These are phyloP conservation scores for Cottus gobio DNA, from an alignment of 2,113 vertebrate genomes.

Conservation along the genomic window DNA sequence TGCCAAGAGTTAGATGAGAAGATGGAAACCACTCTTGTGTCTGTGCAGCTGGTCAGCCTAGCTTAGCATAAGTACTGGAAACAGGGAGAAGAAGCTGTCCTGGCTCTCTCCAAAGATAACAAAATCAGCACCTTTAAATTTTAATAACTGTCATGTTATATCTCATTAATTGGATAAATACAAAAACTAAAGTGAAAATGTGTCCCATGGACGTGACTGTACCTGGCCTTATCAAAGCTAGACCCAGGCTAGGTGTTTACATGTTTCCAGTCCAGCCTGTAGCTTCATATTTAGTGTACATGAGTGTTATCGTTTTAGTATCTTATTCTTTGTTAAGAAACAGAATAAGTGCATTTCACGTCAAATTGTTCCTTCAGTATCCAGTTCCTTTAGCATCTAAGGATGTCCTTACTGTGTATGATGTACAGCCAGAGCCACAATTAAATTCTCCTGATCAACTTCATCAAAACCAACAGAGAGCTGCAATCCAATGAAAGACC, in stretches of 20 bases:
- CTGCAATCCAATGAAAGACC: background rate
- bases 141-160: background rate
- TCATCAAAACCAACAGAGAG: background rate
- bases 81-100: background rate
- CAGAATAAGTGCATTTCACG: background rate
- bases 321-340: background rate
- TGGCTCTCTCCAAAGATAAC: background rate
- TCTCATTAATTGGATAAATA: background rate
- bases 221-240: background rate
- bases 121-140: background rate
- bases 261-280: background rate
- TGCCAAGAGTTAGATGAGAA: background rate
- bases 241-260: background rate
- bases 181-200: too few relatives aligned
- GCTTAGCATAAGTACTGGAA: background rate
- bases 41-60: background rate
- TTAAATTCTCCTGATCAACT: background rate
- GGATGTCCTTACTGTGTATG: background rate
- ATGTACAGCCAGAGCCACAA: background rate
- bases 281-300: background rate
- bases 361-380: background rate
- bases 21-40: background rate
- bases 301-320: background rate
- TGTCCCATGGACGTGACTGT: background rate
- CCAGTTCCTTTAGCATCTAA: background rate